These are phyloP conservation scores for Seriola dumerili DNA, from an alignment of 2,113 vertebrate species.

Conservation along the genomic window DNA sequence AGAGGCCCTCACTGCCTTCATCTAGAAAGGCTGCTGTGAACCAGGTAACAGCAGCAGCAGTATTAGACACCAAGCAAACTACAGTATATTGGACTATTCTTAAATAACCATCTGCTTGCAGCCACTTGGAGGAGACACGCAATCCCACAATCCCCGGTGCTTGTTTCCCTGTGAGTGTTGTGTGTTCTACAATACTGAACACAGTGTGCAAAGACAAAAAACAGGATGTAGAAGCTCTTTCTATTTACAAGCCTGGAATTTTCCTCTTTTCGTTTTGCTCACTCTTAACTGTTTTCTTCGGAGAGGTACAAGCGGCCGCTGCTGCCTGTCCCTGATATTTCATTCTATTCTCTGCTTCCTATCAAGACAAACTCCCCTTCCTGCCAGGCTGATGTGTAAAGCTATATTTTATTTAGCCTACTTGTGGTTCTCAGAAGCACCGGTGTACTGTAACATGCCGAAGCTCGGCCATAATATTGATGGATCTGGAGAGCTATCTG, in stretches of 20 bases:
- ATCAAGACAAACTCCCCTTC: slow-evolving; percentile 69
- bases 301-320: slow-evolving; percentile 41
- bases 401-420: slow-evolving; percentile 82
- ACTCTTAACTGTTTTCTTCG: slow-evolving; percentile 48
- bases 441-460: slow-evolving; percentile 58
- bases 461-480: slow-evolving; percentile 71
- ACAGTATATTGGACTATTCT: slow-evolving; percentile 20
- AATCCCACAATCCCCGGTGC: slow-evolving; percentile 20
- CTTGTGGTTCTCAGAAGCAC: slow-evolving; percentile 66
- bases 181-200: slow-evolving; percentile 30
- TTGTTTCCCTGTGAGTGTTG: slow-evolving; percentile 35
- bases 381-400: slow-evolving; percentile 65
- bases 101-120: slow-evolving; percentile 55
- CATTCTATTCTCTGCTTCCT: slow-evolving; percentile 65
- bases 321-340: slow-evolving; percentile 67
- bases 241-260: slow-evolving; percentile 36
- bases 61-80: slow-evolving; percentile 4
- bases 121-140: slow-evolving; percentile 38
- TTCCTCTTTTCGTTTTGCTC: slow-evolving; percentile 13
- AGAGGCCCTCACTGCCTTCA: slow-evolving; percentile 8
- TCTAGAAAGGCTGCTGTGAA: slow-evolving; percentile 28
- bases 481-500: slow-evolving; percentile 71
- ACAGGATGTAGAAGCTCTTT: slow-evolving; percentile 51
- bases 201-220: slow-evolving; percentile 44
- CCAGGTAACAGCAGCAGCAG: slow-evolving; percentile 20